Evolutionary conservation across 2,888 invertebrate genomes (phyloP).

Genomic region (Galerucella nymphaeae): DNA sequence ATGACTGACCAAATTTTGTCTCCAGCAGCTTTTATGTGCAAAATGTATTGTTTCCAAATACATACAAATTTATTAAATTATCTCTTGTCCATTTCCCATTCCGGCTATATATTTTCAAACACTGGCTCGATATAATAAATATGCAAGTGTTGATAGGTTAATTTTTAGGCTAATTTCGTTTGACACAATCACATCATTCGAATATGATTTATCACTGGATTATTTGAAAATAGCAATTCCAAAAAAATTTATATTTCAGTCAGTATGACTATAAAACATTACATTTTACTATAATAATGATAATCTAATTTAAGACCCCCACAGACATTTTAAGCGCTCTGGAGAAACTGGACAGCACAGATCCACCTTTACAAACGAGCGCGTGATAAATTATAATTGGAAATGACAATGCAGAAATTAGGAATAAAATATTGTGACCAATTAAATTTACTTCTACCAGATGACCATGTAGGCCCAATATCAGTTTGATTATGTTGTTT

Average conservation of each 20-base stretch:
- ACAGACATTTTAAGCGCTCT: no score
- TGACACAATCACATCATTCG: not conserved
- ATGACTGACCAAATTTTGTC: conserved; percentile 1
- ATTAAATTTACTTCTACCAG: no score
- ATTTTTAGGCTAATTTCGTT: conserved; percentile 4
- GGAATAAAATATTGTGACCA: no score
- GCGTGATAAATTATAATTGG: no score
- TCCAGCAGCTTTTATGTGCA: not conserved
- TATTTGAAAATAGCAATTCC: not conserved
- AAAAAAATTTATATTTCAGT: not conserved
- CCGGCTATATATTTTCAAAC: conserved; percentile 1
- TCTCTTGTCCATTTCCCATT: not conserved
- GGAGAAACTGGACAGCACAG: no score
- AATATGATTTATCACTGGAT: not conserved
- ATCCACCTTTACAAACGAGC: no score
- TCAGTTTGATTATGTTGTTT: no score
- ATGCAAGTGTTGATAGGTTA: conserved; percentile 4
- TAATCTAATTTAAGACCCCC: no score
- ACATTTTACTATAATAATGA: no score
- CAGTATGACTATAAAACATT: no score
- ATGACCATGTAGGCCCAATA: no score
- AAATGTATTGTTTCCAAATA: conserved; percentile 10
- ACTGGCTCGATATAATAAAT: conserved; percentile 1
- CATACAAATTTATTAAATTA: conserved; percentile 15
- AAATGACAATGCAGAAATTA: no score